A percentile compares a stretch with the other conserved stretches of the same genome.
phyloP scores from a whole-genome alignment of 2,113 vertebrate species.

The Copsychus sechellarum region DNA sequence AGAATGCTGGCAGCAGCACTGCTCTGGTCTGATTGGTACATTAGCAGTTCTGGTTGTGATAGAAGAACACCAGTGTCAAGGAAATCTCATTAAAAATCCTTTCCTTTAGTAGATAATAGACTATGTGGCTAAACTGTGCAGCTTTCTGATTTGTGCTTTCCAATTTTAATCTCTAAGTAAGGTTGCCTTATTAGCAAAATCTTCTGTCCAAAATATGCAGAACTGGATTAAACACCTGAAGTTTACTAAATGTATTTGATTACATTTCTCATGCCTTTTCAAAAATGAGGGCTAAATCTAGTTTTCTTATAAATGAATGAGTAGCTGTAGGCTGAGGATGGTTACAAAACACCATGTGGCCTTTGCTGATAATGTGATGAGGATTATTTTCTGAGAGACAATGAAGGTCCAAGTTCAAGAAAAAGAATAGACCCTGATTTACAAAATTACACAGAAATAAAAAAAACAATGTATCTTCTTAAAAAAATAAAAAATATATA shows the following conservation, averaged over 20 bases:
- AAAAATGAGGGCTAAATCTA: background rate
- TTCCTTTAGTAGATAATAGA: constrained; percentile 19
- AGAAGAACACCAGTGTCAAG: constrained; percentile 4
- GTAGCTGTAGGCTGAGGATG: background rate
- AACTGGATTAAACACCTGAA: background rate
- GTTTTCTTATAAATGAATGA: background rate
- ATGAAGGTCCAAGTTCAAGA: background rate
- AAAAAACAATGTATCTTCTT: background rate
- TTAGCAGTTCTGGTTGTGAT: background rate
- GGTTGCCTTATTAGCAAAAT: background rate
- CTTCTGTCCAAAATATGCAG: background rate
- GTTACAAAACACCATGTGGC: background rate
- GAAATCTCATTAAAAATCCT: constrained; percentile 47
- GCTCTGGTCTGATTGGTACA: background rate
- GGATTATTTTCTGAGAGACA: background rate
- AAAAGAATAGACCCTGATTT: background rate
- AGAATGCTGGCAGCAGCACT: background rate
- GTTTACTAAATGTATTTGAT: background rate
- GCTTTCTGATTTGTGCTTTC: constrained; percentile 9
- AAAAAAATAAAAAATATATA: background rate
- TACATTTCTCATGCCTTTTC: background rate
- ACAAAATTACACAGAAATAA: background rate
- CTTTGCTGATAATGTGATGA: background rate
- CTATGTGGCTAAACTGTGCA: background rate
- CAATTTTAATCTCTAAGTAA: background rate